These are phyloP conservation scores for Bombus vancouverensis DNA, from an alignment of 1,140 invertebrate species.

Conservation along the genomic window DNA sequence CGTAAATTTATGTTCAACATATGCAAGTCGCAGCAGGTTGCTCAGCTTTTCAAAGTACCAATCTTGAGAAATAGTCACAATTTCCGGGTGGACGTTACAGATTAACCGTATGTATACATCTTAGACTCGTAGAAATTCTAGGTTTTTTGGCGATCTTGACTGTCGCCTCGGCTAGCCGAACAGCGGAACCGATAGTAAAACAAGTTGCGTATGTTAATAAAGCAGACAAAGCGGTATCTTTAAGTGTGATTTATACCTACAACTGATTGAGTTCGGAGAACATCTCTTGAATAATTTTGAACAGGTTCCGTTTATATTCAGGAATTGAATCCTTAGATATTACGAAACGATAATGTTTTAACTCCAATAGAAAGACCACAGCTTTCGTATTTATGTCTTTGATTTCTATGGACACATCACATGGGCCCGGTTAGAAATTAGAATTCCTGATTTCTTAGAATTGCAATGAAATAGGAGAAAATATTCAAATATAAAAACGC, in stretches of 20 bases:
- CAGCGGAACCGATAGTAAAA: neutral
- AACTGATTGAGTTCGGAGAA: neutral
- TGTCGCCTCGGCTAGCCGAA: neutral
- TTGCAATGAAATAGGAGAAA: too few relatives aligned
- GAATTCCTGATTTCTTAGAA: neutral
- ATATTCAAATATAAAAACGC: neutral
- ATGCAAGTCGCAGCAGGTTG: constrained; percentile 41
- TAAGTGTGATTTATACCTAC: neutral
- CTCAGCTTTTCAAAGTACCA: constrained; percentile 22
- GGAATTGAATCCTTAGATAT: neutral
- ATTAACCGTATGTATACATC: constrained; percentile 11
- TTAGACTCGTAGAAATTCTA: neutral
- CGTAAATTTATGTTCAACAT: constrained; percentile 24
- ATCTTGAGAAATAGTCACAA: constrained; percentile 10
- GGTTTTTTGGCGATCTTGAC: neutral
- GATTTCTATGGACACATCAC: too few relatives aligned
- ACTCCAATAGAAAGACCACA: neutral
- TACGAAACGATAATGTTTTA: neutral
- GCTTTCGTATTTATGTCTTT: too few relatives aligned
- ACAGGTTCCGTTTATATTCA: neutral
- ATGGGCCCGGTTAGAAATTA: neutral
- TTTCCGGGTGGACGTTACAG: constrained; percentile 26
- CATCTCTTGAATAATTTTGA: neutral
- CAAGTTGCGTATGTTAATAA: neutral
- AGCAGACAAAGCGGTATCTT: neutral